Evolutionary conservation across 2,888 invertebrate genomes (phyloP).

Genomic region (Metacarcinus magister): DNA sequence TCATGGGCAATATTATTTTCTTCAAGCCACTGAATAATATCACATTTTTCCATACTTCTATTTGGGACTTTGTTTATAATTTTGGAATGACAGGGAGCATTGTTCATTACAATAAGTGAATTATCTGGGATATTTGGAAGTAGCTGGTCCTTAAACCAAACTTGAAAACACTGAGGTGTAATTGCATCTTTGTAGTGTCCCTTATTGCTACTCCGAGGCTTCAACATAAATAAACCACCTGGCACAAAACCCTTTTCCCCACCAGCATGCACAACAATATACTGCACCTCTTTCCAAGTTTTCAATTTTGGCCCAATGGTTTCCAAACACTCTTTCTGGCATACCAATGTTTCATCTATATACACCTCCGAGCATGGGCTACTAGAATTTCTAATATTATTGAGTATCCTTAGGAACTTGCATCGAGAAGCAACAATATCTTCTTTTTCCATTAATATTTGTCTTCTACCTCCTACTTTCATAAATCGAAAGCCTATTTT

Average conservation of each 20-base stretch:
- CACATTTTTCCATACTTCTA: constrained; percentile 42
- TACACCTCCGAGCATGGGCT: constrained; percentile 47
- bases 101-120: constrained; percentile 69
- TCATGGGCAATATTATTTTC: constrained; percentile 67
- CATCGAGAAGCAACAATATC: constrained; percentile 54
- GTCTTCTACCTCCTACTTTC: constrained; percentile 46
- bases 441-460: constrained; percentile 60
- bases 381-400: constrained; percentile 5
- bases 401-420: constrained; percentile 26
- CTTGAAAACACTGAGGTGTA: constrained; percentile 35
- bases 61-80: constrained; percentile 61
- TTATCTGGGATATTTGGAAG: constrained; percentile 65
- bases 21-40: constrained; percentile 67
- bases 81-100: constrained; percentile 66
- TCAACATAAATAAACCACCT: constrained; percentile 52
- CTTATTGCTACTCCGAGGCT: background rate
- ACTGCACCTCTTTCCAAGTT: constrained; percentile 5
- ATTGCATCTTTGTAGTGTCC: background rate
- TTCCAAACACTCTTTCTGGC: constrained; percentile 30
- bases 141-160: constrained; percentile 67
- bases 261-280: constrained; percentile 62
- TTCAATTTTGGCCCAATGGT: background rate
- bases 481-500: constrained; percentile 17
- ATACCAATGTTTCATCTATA: constrained; percentile 56
- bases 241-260: constrained; percentile 66